Evolutionary conservation across 2,888 invertebrate genomes (phyloP).

Genomic region (Sinopyrophorus schimmeli): DNA sequence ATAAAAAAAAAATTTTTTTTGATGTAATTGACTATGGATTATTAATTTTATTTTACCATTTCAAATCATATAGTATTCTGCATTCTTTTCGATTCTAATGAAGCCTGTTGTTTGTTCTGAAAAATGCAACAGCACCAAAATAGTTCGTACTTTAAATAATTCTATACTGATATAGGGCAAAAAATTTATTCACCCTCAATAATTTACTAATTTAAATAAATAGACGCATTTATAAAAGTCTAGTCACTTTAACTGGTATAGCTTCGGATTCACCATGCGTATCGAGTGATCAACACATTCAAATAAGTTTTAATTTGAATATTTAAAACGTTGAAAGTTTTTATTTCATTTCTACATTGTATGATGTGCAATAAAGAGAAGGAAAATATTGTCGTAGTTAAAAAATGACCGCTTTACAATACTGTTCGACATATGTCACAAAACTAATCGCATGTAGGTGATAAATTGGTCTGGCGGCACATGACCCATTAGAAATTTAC

Average conservation of each 20-base stretch:
- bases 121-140: too few relatives aligned
- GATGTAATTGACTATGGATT: too few relatives aligned
- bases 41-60: too few relatives aligned
- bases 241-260: slow-evolving; percentile 40
- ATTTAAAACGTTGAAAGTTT: background rate
- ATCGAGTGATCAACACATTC: slow-evolving; percentile 48
- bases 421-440: slow-evolving; percentile 23
- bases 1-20: too few relatives aligned
- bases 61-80: too few relatives aligned
- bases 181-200: slow-evolving; percentile 42
- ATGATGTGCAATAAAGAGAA: background rate
- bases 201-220: slow-evolving; percentile 47
- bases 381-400: background rate
- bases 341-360: background rate
- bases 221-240: slow-evolving; percentile 40
- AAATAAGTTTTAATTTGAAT: slow-evolving; percentile 46
- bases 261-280: slow-evolving; percentile 40
- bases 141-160: too few relatives aligned
- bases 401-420: slow-evolving; percentile 1
- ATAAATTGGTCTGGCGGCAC: slow-evolving; percentile 25
- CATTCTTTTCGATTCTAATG: too few relatives aligned
- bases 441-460: slow-evolving; percentile 28
- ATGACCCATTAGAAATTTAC: slow-evolving; percentile 20
- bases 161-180: slow-evolving; percentile 18
- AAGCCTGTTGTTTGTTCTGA: too few relatives aligned